Evolutionary conservation across 1,140 invertebrate genomes (phyloP), one percentile per base, ranked within the genome.

Genomic region (Drosophila pseudoobscura): DNA sequence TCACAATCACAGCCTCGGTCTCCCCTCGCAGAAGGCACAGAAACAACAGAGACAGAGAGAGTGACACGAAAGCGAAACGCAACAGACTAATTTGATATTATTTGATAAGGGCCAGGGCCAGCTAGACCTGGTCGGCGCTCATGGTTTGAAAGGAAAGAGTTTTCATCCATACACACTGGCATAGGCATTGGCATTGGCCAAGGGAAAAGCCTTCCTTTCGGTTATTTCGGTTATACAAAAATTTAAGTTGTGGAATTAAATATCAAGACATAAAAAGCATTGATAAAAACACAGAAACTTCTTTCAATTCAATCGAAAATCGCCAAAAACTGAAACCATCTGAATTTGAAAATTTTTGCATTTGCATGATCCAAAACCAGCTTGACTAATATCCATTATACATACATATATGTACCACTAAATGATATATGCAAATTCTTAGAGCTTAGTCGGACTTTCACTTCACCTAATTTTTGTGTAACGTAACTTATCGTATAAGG

Each of bases 371-470:
- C 26, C 41, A 46, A 54, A 45, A 61, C 9, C 52, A 66, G 50
- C 44, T 47, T 39, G 35, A 39, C 8, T 35, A 35, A 56, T 26
- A 46, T 24, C 17, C 51, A 62, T 57, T 50, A 41, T 49, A 22
- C 45, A 51, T 29, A 52, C 15, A 69, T 63, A 69, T 65, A 39
- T 47, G 17, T 47, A 17, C 17, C 22, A 20, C 17, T 55, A 56
- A 31, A 56, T 41, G 35, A 56, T 52, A 71, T 70, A 53, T 52
- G 54, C 31, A 46, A 52, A 71, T 52, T 43, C 17, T 52, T 71
- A 71, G 65, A 71, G 54, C 65, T 58, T 71, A 71, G 68, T 71
- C 65, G 65, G 54, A 71, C 46, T 71, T 71, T 71, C 45, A 46
- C 63, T 43, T 39, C 11, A 13, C 35, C 35, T 39, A 39, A 49